A percentile compares a stretch with the other conserved stretches of the same genome.
Evolutionary conservation across 1,140 invertebrate species (phyloP).

Genomic region (Nasonia giraulti): DNA sequence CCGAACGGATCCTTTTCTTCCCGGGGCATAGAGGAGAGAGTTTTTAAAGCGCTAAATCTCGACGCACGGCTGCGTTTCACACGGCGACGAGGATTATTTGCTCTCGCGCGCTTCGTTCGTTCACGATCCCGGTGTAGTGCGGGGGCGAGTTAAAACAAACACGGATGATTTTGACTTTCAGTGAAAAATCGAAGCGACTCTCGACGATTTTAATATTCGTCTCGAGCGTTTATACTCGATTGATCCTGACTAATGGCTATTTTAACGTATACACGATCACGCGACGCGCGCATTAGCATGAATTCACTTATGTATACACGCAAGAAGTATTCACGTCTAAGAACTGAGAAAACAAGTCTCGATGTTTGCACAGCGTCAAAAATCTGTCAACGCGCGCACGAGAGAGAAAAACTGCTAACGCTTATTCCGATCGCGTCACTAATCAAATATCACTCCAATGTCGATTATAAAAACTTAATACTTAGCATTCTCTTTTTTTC

Average conservation of each 20-base stretch:
- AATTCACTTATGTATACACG: not conserved
- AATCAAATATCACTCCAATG: too few species aligned
- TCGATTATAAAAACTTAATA: not conserved
- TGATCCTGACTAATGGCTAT: constrained; percentile 5
- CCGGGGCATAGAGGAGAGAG: too few species aligned
- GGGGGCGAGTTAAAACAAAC: too few species aligned
- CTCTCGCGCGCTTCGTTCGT: too few species aligned
- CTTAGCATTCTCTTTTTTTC: not conserved
- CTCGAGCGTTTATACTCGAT: not conserved
- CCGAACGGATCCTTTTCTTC: too few species aligned
- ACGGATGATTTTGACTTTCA: too few species aligned
- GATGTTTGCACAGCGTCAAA: constrained; percentile 10
- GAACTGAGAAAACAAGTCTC: not conserved
- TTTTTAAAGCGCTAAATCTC: too few species aligned
- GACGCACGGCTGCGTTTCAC: too few species aligned
- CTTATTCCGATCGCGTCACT: not conserved
- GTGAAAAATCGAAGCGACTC: too few species aligned
- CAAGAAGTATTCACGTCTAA: not conserved
- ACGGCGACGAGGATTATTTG: too few species aligned
- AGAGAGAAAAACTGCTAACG: not conserved
- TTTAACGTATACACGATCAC: not conserved
- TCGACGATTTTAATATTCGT: too few species aligned
- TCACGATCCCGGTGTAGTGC: too few species aligned
- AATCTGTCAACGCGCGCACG: not conserved
- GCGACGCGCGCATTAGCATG: not conserved